Conservation (phyloP, 2,888 invertebrate species). For the Siphlonurus alternatus region DNA sequence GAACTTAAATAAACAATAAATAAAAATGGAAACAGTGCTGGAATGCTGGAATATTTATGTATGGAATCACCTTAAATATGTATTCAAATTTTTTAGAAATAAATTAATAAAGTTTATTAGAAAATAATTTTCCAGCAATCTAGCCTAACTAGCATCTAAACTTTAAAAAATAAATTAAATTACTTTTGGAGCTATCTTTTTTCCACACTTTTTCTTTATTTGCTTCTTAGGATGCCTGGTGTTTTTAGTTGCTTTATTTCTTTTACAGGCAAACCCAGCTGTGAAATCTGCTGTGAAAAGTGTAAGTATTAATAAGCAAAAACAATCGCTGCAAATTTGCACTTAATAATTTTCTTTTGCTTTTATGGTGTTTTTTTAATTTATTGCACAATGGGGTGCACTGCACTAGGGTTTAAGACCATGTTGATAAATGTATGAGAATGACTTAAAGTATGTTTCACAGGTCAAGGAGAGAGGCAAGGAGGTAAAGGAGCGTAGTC, state of each 20-base stretch:
- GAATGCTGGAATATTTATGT: constrained; percentile 6
- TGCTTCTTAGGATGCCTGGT: constrained; percentile 9
- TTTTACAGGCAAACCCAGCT: constrained; percentile 79
- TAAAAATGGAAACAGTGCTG: neutral
- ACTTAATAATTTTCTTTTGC: neutral
- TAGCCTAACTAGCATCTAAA: constrained; percentile 6
- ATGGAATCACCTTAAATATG: constrained; percentile 11
- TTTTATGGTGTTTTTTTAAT: neutral
- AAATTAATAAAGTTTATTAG: no score
- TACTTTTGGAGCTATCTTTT: constrained; percentile 1
- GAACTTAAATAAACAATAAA: neutral
- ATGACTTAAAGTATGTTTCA: neutral
- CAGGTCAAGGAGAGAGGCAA: constrained; percentile 57
- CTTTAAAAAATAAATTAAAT: neutral
- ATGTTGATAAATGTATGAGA: neutral
- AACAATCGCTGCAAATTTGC: constrained; percentile 2
- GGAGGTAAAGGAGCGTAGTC: constrained; percentile 41
- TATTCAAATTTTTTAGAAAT: no score
- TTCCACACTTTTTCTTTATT: constrained; percentile 3
- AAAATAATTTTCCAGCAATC: no score
- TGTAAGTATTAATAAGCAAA: constrained; percentile 42
- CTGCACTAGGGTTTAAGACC: neutral
- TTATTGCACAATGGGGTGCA: neutral
- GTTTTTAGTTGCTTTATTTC: constrained; percentile 12
- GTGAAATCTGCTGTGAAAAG: constrained; percentile 86